Evolutionary conservation across 2,797 vertebrate species (phyloP).

Genomic region (Onychomys torridus): DNA sequence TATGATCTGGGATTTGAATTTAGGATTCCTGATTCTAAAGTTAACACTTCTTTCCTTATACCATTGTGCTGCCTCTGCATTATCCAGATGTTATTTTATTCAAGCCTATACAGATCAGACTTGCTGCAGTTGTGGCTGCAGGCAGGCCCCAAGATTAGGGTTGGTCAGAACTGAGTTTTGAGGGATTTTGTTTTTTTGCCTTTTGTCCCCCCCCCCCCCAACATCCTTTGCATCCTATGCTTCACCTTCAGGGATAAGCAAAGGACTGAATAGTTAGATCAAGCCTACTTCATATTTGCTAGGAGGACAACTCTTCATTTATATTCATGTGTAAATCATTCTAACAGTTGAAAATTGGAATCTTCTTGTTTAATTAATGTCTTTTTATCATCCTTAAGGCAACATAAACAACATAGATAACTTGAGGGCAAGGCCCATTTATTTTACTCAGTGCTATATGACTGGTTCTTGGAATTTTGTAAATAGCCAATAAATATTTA

Average conservation of each 20-base stretch:
- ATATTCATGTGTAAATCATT: slow-evolving; percentile 40
- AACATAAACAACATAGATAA: neutral
- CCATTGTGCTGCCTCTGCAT: neutral
- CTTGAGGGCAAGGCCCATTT: slow-evolving; percentile 23
- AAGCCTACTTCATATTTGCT: neutral
- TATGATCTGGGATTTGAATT: slow-evolving; percentile 25
- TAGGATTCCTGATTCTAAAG: neutral
- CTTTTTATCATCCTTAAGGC: neutral
- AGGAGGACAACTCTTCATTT: neutral
- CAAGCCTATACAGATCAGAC: neutral
- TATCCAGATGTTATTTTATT: slow-evolving; percentile 45
- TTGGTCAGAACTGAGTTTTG: slow-evolving; percentile 16
- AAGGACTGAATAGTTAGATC: neutral
- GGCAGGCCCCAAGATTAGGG: neutral
- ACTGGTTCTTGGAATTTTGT: neutral
- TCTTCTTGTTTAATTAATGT: slow-evolving; percentile 23
- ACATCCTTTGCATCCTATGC: neutral
- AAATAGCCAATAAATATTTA: slow-evolving; percentile 40
- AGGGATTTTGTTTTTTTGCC: neutral
- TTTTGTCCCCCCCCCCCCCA: neutral
- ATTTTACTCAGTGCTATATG: slow-evolving; percentile 1
- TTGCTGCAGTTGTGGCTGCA: neutral
- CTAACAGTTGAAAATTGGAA: neutral
- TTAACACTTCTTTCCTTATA: slow-evolving; percentile 17
- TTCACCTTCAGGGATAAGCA: neutral